Conservation (phyloP, 2,113 vertebrate species). For the Rynchops niger region DNA sequence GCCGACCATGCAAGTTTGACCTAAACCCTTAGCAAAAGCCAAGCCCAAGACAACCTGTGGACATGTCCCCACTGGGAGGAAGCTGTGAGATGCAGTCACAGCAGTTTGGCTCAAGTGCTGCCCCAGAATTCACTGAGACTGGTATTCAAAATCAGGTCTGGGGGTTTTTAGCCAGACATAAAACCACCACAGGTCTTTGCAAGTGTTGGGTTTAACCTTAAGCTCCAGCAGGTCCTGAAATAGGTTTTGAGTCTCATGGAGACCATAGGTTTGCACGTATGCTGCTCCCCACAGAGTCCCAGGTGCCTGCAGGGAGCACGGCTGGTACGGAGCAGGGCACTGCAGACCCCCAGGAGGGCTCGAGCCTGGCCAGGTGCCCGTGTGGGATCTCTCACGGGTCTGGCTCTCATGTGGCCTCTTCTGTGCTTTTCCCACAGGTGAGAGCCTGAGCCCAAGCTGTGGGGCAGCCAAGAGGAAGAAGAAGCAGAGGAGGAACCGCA, state of each 20-base stretch:
- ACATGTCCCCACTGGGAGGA: accelerated
- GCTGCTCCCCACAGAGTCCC: background rate
- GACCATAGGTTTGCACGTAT: accelerated
- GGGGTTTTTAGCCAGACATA: background rate
- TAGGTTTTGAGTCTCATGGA: background rate
- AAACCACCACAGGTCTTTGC: background rate
- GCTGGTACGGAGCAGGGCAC: background rate
- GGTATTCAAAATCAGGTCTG: background rate
- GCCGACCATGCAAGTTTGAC: accelerated
- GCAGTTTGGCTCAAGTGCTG: background rate
- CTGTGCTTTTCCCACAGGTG: slow-evolving; percentile 37
- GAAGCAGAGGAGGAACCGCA: slow-evolving; percentile 83
- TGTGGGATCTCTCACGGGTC: accelerated
- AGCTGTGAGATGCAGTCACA: background rate
- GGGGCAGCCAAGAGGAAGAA: slow-evolving; percentile 77
- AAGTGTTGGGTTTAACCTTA: background rate
- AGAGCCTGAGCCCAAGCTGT: slow-evolving; percentile 66
- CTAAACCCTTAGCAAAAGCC: background rate
- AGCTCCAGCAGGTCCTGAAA: background rate
- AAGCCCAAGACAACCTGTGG: background rate
- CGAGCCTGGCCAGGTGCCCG: accelerated
- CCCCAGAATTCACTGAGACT: background rate
- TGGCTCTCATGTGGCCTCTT: background rate
- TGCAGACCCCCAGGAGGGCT: background rate
- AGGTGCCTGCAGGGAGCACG: background rate